Conservation (phyloP, 2,797 vertebrate genomes). For the Parauchenoglanis ngamensis region DNA sequence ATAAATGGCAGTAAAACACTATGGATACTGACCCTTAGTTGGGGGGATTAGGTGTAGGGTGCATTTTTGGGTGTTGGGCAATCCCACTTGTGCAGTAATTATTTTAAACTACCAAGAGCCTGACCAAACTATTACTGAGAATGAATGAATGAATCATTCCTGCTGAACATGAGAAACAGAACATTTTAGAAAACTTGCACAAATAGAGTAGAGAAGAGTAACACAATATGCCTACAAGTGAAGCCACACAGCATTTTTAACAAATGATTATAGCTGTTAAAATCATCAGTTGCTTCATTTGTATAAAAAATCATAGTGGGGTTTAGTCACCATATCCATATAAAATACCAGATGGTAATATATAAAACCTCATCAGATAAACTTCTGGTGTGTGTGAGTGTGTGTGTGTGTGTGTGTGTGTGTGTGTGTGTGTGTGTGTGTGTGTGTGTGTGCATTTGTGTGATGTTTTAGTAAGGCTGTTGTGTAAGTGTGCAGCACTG, state of each 20-base stretch:
- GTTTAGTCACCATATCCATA: neutral
- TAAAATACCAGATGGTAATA: neutral
- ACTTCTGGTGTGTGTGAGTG: too few relatives aligned
- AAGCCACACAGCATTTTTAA: neutral
- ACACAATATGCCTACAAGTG: neutral
- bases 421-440: too few relatives aligned
- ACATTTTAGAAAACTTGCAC: neutral
- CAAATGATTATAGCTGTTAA: neutral
- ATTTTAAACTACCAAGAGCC: too few relatives aligned
- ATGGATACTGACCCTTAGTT: neutral
- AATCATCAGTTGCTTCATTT: neutral
- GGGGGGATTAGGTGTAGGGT: too few relatives aligned
- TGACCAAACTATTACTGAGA: too few relatives aligned
- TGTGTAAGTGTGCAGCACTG: conserved; percentile 45
- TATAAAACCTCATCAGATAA: conserved; percentile 1
- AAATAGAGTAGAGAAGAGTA: neutral
- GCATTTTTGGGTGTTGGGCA: too few relatives aligned
- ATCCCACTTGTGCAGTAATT: too few relatives aligned
- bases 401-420: too few relatives aligned
- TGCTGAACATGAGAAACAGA: neutral
- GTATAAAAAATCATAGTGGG: too few relatives aligned
- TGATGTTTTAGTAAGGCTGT: conserved; percentile 20
- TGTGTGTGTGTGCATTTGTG: too few relatives aligned
- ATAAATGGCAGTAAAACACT: neutral
- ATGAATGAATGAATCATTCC: neutral